phyloP scores from a whole-genome alignment of 2,797 vertebrate genomes.

The Scomberomorus guttatus region DNA sequence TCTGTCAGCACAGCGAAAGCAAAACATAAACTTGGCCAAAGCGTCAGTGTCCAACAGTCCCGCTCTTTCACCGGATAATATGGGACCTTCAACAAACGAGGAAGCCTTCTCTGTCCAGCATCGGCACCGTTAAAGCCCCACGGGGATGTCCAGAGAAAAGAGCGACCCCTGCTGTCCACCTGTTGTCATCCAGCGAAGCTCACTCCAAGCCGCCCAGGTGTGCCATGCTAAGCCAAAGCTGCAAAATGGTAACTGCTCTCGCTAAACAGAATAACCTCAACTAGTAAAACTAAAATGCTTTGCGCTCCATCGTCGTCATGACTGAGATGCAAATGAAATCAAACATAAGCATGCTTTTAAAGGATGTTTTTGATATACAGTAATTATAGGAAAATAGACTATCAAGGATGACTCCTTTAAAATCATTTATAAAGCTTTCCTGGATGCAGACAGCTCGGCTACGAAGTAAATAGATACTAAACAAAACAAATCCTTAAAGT shows the following conservation, averaged over 20 bases:
- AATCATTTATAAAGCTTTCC: slow-evolving; percentile 88
- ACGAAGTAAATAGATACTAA: slow-evolving; percentile 88
- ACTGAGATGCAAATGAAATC: slow-evolving; percentile 84
- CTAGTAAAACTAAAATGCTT: slow-evolving; percentile 79
- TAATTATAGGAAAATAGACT: slow-evolving; percentile 89
- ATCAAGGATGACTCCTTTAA: slow-evolving; percentile 86
- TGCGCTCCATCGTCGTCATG: slow-evolving; percentile 77
- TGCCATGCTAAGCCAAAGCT: slow-evolving; percentile 60
- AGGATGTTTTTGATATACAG: slow-evolving; percentile 87
- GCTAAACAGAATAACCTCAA: slow-evolving; percentile 71
- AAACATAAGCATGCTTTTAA: slow-evolving; percentile 88
- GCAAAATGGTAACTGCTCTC: slow-evolving; percentile 55
- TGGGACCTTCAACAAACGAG: slow-evolving; percentile 52
- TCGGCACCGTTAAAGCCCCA: slow-evolving; percentile 60
- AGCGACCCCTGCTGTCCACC: slow-evolving; percentile 65
- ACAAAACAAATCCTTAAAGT: slow-evolving; percentile 87
- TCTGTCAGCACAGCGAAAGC: slow-evolving; percentile 72
- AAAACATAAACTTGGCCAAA: slow-evolving; percentile 68
- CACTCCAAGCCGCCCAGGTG: slow-evolving; percentile 45
- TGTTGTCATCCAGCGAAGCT: slow-evolving; percentile 56
- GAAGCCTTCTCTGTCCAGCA: slow-evolving; percentile 51
- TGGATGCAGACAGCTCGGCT: slow-evolving; percentile 87
- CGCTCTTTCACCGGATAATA: slow-evolving; percentile 47
- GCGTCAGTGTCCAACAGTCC: slow-evolving; percentile 63
- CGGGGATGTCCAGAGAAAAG: slow-evolving; percentile 61